These are phyloP conservation scores for Coregonus sp. DNA, from an alignment of 2,797 vertebrate species.

Conservation along the genomic window DNA sequence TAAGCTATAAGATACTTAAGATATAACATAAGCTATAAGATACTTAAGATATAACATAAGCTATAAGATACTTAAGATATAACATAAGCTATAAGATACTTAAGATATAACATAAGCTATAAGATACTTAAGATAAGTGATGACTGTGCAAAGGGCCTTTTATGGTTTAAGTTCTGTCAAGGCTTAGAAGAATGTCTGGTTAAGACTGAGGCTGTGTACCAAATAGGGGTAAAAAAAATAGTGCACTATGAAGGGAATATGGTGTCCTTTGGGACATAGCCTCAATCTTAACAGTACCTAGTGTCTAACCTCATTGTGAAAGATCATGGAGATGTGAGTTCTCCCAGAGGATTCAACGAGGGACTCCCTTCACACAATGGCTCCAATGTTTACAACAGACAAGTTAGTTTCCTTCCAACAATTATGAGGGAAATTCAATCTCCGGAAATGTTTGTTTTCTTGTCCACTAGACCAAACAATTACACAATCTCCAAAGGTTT, in stretches of 20 bases:
- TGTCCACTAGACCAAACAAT: constrained; percentile 93
- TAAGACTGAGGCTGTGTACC: constrained; percentile 3
- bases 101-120: not conserved
- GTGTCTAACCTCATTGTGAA: constrained; percentile 30
- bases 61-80: not conserved
- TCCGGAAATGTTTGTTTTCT: constrained; percentile 96
- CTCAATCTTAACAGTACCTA: constrained; percentile 18
- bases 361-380: constrained; percentile 83
- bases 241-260: not conserved
- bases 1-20: not conserved
- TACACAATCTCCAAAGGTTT: constrained; percentile 80
- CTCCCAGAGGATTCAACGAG: constrained; percentile 55
- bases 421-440: constrained; percentile 99
- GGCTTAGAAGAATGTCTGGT: constrained; percentile 14
- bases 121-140: constrained; percentile 26
- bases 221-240: not conserved
- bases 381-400: constrained; percentile 89
- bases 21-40: not conserved
- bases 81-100: constrained; percentile 2
- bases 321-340: constrained; percentile 36
- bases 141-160: constrained; percentile 54
- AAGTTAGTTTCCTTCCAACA: constrained; percentile 99
- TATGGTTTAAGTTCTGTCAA: constrained; percentile 14
- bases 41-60: constrained; percentile 1
- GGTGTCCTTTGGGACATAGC: not conserved